These are phyloP conservation scores for Panthera leo DNA, from an alignment of 2,113 vertebrate species.

Conservation along the genomic window DNA sequence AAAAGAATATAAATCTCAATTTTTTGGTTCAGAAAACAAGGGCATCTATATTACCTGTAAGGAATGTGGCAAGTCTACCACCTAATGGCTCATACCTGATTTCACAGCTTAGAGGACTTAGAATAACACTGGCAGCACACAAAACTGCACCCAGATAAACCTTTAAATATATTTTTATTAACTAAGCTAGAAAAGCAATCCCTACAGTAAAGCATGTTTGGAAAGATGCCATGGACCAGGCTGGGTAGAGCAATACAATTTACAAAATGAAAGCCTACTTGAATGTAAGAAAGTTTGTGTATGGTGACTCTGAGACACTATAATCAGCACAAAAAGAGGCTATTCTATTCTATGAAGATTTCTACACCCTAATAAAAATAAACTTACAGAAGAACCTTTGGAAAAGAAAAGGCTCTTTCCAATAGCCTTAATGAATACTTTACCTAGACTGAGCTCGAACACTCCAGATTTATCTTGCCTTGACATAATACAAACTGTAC, in stretches of 20 bases:
- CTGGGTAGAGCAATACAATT: neutral
- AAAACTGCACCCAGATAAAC: neutral
- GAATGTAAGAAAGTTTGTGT: neutral
- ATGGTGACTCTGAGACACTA: neutral
- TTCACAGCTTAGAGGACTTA: neutral
- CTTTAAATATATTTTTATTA: neutral
- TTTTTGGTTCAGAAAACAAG: neutral
- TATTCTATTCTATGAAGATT: neutral
- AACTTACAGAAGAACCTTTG: neutral
- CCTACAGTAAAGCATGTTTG: neutral
- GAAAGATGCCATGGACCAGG: neutral
- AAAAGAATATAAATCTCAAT: neutral
- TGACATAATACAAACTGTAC: neutral
- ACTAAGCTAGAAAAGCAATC: neutral
- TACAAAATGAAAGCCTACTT: neutral
- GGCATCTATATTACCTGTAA: neutral
- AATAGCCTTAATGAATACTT: neutral
- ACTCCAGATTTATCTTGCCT: neutral
- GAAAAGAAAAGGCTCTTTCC: slow-evolving; percentile 14
- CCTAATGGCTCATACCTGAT: neutral
- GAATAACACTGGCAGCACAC: neutral
- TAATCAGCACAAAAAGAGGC: neutral
- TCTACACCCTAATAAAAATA: neutral
- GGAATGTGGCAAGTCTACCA: neutral
- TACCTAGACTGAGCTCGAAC: neutral